A percentile compares a stretch with the other conserved stretches of the same genome.
These are phyloP conservation scores for Tursiops truncatus DNA, from an alignment of 2,113 vertebrate species.

Conservation along the genomic window DNA sequence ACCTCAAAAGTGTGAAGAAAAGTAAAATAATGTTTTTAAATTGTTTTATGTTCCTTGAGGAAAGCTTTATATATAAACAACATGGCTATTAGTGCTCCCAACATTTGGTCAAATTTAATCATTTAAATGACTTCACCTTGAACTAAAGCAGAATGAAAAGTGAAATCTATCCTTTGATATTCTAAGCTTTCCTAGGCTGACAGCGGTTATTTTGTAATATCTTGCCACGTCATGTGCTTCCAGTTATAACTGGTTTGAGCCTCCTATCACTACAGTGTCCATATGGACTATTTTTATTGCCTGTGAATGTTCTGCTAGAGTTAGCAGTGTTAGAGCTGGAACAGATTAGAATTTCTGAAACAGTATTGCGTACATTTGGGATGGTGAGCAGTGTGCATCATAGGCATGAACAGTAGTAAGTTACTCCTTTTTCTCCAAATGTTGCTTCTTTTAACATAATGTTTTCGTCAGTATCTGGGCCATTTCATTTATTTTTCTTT, in stretches of 20 bases:
- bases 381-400: neutral
- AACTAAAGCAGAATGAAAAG: slow-evolving; percentile 41
- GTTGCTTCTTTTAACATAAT: neutral
- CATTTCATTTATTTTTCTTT: slow-evolving; percentile 15
- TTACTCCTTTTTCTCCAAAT: neutral
- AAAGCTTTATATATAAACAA: neutral
- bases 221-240: neutral
- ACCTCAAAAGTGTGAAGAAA: slow-evolving; percentile 51
- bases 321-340: neutral
- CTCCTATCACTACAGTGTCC: neutral
- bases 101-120: neutral
- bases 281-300: neutral
- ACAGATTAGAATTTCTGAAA: neutral
- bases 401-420: neutral
- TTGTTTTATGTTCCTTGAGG: neutral
- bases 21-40: neutral
- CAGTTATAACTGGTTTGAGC: neutral
- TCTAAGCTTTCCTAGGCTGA: neutral
- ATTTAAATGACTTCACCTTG: neutral
- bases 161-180: neutral
- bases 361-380: neutral
- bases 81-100: neutral
- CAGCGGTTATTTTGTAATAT: neutral
- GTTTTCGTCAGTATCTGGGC: neutral
- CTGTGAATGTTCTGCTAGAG: neutral